phyloP scores from a whole-genome alignment of 2,888 invertebrate genomes.

The Fragum fragum region DNA sequence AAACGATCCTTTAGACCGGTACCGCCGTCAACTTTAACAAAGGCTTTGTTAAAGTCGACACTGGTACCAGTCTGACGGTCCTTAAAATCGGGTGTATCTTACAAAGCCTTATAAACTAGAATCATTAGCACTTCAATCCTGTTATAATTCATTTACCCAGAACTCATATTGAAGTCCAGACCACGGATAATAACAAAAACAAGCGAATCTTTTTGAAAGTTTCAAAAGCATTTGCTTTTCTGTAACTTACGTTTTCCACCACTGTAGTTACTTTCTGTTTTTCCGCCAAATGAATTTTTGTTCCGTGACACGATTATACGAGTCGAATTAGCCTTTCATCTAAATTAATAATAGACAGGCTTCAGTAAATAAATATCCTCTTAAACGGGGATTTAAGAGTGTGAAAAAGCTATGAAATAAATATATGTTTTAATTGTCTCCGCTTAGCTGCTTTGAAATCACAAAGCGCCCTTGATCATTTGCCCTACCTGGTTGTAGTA shows the following conservation, averaged over 20 bases:
- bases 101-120: too few relatives aligned
- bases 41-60: too few relatives aligned
- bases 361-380: conserved; percentile 24
- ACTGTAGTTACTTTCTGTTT: background rate
- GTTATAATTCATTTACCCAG: too few relatives aligned
- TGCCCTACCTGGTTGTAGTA: background rate
- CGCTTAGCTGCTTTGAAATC: background rate
- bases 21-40: too few relatives aligned
- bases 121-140: too few relatives aligned
- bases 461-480: background rate
- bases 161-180: too few relatives aligned
- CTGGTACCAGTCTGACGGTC: too few relatives aligned
- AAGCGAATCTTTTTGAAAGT: too few relatives aligned
- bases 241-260: background rate
- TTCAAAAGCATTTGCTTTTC: too few relatives aligned
- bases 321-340: conserved; percentile 48
- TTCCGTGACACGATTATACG: conserved; percentile 22
- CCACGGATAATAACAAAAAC: too few relatives aligned
- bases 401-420: conserved; percentile 6
- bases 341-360: conserved; percentile 54
- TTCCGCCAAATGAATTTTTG: background rate
- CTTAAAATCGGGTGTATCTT: too few relatives aligned
- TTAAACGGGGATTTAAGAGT: conserved; percentile 7
- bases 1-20: too few relatives aligned
- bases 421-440: background rate